These are phyloP conservation scores for Riptortus pedestris DNA, from an alignment of 1,140 invertebrate genomes.

Conservation along the genomic window DNA sequence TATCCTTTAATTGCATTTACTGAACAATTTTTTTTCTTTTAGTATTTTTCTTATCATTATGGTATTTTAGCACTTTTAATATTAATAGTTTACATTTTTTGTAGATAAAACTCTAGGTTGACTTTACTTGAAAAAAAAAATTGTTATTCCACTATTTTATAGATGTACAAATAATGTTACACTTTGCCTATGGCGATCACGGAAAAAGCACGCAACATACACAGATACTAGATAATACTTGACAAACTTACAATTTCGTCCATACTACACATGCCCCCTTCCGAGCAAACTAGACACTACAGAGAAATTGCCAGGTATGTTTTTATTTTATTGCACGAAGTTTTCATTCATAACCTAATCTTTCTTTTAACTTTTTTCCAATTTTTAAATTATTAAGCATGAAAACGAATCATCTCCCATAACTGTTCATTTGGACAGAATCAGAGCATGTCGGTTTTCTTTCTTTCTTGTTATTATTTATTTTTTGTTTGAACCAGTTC, in stretches of 20 bases:
- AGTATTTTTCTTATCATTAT: not conserved
- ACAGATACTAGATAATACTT: too few species aligned
- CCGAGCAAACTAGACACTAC: too few species aligned
- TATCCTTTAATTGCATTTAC: slow-evolving; percentile 12
- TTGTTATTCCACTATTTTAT: not conserved
- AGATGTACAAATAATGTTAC: not conserved
- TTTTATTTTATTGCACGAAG: not conserved
- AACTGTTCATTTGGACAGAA: slow-evolving; percentile 11
- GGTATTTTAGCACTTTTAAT: not conserved
- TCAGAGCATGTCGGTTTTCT: slow-evolving; percentile 6
- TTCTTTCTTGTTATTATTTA: not conserved
- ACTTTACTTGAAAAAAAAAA: too few species aligned
- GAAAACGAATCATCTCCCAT: too few species aligned
- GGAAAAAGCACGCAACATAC: not conserved
- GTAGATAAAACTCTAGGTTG: too few species aligned
- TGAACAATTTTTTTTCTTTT: slow-evolving; percentile 6
- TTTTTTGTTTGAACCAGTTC: not conserved
- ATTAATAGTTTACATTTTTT: not conserved
- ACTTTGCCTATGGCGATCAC: not conserved
- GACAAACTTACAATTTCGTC: not conserved
- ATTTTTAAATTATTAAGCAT: not conserved
- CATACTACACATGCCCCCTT: too few species aligned
- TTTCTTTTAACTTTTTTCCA: not conserved
- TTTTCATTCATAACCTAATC: not conserved
- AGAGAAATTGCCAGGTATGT: not conserved